Base-by-base conservation (phyloP, 2,113 vertebrate species). In the Microcebus griseorufus region DNA sequence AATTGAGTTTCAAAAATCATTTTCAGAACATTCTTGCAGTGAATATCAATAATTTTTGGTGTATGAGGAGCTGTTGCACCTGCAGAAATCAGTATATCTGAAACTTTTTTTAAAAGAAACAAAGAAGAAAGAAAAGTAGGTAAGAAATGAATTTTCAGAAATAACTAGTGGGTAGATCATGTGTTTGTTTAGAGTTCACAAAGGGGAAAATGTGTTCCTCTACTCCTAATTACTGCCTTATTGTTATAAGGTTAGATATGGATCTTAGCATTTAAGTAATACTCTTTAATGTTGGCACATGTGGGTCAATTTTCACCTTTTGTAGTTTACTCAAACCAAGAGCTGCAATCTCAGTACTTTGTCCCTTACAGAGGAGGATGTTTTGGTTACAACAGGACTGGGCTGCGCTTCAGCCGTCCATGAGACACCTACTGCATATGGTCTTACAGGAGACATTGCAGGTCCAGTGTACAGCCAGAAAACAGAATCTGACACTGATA, bases 1-100 rank as follows among this genome's bases (percentile, higher is more conserved):
- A 76, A 58, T 42, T 39, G 10, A 76, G 17, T 79, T 95, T 73
- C 23, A 79, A 95, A 94, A 89, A 82, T 80, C 65, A 48, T 53
- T 95, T 79, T 70, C 5, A 76, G 27, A 34, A 53, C 9, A 45
- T 7, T 55, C 27, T 73, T 53, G 4, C 7, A 34, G 2, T 48
- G 32, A 55, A n/a, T 65, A 42, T 27, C 4, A 67, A 65, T 11
- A 45, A 58, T 32, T 45, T 75, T n/a, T 67, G 11, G 9, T 34
- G 3, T 20, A 34, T 13, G 11, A 67, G 6, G 13, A 90, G 0
- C 4, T 78, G 22, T 55, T 48, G 6, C 34, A n/a, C 75, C 37
- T 70, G 48, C 20, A 65, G n/a, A 93, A 60, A 73, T 86, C 17
- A 42, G 9, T 76, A 48, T 58, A 67, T 67, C 39, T 51, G 13